Evolutionary conservation across 1,140 invertebrate genomes (phyloP).

Genomic region (Heliconius hermathena): DNA sequence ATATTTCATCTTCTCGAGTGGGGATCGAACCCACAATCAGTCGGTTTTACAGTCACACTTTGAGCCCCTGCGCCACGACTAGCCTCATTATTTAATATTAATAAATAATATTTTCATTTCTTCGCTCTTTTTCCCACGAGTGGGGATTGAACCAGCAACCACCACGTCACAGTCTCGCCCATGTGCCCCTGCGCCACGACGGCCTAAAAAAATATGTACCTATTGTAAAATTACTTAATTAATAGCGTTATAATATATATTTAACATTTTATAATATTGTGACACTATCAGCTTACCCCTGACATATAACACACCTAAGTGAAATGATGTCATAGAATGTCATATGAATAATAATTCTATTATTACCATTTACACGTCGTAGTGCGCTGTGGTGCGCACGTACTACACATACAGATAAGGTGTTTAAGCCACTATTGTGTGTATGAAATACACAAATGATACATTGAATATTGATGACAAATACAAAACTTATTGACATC

Average conservation of each 20-base stretch:
- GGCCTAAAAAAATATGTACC: neutral
- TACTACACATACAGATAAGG: neutral
- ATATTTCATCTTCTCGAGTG: no score
- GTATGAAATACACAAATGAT: neutral
- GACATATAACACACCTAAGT: constrained; percentile 16
- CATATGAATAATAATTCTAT: constrained; percentile 38
- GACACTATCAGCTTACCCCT: constrained; percentile 27
- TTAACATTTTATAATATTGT: neutral
- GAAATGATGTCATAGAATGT: constrained; percentile 35
- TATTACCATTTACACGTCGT: constrained; percentile 47
- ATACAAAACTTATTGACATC: neutral
- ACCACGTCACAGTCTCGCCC: no score
- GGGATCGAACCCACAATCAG: no score
- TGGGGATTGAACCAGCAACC: no score
- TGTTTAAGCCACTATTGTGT: neutral
- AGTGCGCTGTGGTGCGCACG: neutral
- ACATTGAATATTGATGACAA: neutral
- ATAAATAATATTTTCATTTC: no score
- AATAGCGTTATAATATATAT: neutral
- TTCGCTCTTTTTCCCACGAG: no score
- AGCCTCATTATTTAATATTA: no score
- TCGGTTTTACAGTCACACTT: no score
- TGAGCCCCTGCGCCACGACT: no score
- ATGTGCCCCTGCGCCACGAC: no score
- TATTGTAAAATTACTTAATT: neutral